These are phyloP conservation scores for Trichogramma dendrolimi DNA, from an alignment of 2,888 invertebrate genomes.

Conservation along the genomic window DNA sequence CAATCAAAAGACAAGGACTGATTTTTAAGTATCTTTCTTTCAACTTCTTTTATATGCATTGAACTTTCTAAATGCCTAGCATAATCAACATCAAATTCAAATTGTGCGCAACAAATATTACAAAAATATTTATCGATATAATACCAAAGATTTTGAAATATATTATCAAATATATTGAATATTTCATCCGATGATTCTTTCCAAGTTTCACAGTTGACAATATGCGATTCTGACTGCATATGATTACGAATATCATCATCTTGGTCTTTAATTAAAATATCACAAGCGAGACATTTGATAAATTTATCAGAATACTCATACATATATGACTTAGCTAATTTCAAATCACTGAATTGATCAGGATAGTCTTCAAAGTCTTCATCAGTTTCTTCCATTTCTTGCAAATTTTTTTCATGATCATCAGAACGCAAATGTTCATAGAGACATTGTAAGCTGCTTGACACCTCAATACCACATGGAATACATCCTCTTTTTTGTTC, in stretches of 20 bases:
- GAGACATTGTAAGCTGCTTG: slow-evolving; percentile 27
- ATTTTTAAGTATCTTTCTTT: slow-evolving; percentile 11
- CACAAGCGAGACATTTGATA: slow-evolving; percentile 34
- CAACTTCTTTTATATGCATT: slow-evolving; percentile 21
- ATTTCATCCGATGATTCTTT: slow-evolving; percentile 20
- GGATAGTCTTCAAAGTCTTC: slow-evolving; percentile 20
- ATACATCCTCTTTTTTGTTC: slow-evolving; percentile 32
- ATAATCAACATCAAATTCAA: slow-evolving; percentile 30
- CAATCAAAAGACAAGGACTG: slow-evolving; percentile 22
- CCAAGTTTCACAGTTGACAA: slow-evolving; percentile 14
- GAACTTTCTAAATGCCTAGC: slow-evolving; percentile 30
- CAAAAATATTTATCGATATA: slow-evolving; percentile 36
- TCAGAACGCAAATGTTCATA: slow-evolving; percentile 36
- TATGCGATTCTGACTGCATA: slow-evolving; percentile 19
- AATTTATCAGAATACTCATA: slow-evolving; percentile 28
- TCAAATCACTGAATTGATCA: slow-evolving; percentile 35
- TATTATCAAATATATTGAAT: slow-evolving; percentile 16
- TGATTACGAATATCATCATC: slow-evolving; percentile 25
- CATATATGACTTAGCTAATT: slow-evolving; percentile 34
- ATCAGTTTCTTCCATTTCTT: slow-evolving; percentile 30
- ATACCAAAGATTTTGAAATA: slow-evolving; percentile 31
- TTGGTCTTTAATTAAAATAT: slow-evolving; percentile 26
- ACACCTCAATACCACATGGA: slow-evolving; percentile 33
- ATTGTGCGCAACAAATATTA: slow-evolving; percentile 23
- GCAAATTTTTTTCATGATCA: slow-evolving; percentile 33